A percentile compares a stretch with the other conserved stretches of the same genome.
Conservation (phyloP, 2,888 invertebrate genomes). For the Pseudococcus longispinus region DNA sequence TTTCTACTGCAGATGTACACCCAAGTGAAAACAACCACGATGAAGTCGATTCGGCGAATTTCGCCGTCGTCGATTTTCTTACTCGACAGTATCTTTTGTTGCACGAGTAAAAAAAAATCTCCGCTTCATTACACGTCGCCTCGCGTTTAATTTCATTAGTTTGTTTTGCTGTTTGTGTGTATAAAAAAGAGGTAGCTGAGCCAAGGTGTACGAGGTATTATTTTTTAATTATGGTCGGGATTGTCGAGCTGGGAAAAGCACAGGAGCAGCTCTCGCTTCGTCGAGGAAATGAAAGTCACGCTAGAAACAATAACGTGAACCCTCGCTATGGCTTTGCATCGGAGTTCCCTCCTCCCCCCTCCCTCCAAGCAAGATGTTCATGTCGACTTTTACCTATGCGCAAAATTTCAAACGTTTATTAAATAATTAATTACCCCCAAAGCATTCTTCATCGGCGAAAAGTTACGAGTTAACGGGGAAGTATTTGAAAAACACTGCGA, state of each 20-base stretch:
- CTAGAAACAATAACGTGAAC: background rate
- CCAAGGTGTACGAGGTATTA: background rate
- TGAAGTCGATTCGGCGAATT: too few relatives aligned
- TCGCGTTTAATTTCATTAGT: background rate
- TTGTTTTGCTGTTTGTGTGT: background rate
- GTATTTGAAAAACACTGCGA: background rate
- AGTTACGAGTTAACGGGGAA: background rate
- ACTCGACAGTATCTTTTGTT: too few relatives aligned
- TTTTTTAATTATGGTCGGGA: constrained; percentile 20
- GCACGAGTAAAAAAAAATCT: too few relatives aligned
- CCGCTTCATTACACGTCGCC: background rate
- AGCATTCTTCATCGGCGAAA: background rate
- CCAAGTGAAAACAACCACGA: too few relatives aligned
- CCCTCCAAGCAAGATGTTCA: constrained; percentile 22
- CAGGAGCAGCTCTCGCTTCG: background rate
- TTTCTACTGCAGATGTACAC: too few relatives aligned
- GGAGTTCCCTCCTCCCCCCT: background rate
- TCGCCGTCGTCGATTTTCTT: too few relatives aligned
- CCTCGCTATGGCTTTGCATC: background rate
- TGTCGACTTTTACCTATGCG: constrained; percentile 22
- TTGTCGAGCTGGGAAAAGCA: background rate
- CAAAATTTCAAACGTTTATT: constrained; percentile 31
- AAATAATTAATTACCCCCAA: constrained; percentile 16
- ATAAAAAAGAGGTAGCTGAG: background rate
- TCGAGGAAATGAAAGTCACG: constrained; percentile 25